These are phyloP conservation scores for Drosophila micromelanica DNA, from an alignment of 1,140 invertebrate genomes.

Conservation along the genomic window DNA sequence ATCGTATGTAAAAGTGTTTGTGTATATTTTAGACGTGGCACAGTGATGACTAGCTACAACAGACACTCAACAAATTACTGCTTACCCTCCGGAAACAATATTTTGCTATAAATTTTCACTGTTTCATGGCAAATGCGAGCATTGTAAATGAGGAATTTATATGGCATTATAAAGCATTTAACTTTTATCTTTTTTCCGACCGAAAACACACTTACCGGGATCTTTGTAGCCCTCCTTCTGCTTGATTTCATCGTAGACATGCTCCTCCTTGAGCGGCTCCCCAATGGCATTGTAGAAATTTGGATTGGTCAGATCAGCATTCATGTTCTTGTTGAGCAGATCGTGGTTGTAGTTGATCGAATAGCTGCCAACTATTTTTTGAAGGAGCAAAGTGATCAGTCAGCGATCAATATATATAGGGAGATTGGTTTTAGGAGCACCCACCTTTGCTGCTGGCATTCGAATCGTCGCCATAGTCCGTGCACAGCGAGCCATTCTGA, in stretches of 20 bases:
- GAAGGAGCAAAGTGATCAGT: constrained; percentile 19
- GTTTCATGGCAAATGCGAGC: constrained; percentile 51
- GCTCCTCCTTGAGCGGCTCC: constrained; percentile 89
- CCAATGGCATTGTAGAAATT: constrained; percentile 94
- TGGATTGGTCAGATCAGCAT: constrained; percentile 93
- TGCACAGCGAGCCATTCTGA: constrained; percentile 45
- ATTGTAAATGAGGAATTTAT: constrained; percentile 51
- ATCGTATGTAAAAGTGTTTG: too few species aligned
- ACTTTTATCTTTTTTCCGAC: too few species aligned
- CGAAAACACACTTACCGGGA: constrained; percentile 84
- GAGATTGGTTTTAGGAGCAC: not conserved
- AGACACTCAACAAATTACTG: constrained; percentile 41
- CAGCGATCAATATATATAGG: too few species aligned
- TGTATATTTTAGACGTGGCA: constrained; percentile 26
- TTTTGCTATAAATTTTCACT: constrained; percentile 83
- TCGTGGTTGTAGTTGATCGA: constrained; percentile 86
- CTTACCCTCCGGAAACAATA: constrained; percentile 81
- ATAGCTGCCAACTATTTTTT: constrained; percentile 85
- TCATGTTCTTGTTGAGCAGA: constrained; percentile 90
- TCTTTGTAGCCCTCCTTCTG: constrained; percentile 88
- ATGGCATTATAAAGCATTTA: not conserved
- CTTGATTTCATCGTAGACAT: constrained; percentile 96
- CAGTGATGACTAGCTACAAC: constrained; percentile 37
- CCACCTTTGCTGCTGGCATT: constrained; percentile 78
- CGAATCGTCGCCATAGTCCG: constrained; percentile 71